These are phyloP conservation scores for Orbicella faveolata DNA, from an alignment of 64 coral and sea anemone genomes.

Conservation along the genomic window DNA sequence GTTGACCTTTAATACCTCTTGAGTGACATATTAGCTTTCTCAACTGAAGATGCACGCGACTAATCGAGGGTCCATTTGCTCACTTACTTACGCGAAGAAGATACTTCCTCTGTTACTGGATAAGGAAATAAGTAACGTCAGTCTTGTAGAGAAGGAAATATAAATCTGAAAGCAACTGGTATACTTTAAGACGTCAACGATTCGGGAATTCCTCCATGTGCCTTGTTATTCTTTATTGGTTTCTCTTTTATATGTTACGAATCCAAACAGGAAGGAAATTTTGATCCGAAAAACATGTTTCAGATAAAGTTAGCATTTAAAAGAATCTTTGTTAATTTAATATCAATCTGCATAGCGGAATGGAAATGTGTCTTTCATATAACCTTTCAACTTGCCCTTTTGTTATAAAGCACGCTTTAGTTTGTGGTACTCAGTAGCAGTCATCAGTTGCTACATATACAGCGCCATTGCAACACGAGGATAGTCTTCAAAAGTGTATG, in stretches of 20 bases:
- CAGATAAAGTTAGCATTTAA: background rate
- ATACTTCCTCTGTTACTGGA: background rate
- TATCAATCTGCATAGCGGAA: background rate
- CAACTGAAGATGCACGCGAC: background rate
- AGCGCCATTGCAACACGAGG: too few relatives aligned
- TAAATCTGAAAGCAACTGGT: too few relatives aligned
- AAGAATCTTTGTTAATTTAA: background rate
- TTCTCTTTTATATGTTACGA: background rate
- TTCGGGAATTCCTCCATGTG: background rate
- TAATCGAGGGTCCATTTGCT: background rate
- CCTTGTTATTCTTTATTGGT: background rate
- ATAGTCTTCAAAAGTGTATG: too few relatives aligned
- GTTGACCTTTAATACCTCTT: background rate
- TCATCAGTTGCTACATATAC: too few relatives aligned
- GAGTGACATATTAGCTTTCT: background rate
- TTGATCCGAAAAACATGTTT: background rate
- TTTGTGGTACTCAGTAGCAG: too few relatives aligned
- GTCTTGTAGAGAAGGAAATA: too few relatives aligned
- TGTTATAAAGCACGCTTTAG: too few relatives aligned
- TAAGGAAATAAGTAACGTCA: background rate
- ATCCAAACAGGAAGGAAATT: background rate
- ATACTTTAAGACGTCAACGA: background rate
- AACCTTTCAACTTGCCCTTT: too few relatives aligned
- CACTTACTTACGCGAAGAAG: background rate
- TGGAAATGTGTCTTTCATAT: background rate